These are phyloP conservation scores for Drosophila albomicans DNA, from an alignment of 1,140 invertebrate genomes.

Conservation along the genomic window DNA sequence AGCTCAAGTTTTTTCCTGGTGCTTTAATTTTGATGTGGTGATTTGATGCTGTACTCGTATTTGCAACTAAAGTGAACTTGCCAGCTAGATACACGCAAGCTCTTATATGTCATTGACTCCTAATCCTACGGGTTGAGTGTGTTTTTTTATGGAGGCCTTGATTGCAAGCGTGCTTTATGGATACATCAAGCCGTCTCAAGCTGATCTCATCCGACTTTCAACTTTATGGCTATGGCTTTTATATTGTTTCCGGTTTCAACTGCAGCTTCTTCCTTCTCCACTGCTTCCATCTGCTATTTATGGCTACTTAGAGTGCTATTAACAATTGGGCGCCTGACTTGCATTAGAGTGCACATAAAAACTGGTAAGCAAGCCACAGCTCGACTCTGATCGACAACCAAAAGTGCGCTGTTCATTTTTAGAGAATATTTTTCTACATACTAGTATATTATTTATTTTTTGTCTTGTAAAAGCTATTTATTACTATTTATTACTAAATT, in stretches of 20 bases:
- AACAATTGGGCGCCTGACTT: not conserved
- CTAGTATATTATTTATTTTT: too few relatives aligned
- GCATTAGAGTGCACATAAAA: conserved; percentile 22
- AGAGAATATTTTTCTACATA: too few relatives aligned
- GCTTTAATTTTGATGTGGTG: conserved; percentile 32
- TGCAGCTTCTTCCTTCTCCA: not conserved
- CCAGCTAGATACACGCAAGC: not conserved
- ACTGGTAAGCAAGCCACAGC: not conserved
- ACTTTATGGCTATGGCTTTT: not conserved
- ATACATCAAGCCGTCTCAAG: not conserved
- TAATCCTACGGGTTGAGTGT: conserved; percentile 9
- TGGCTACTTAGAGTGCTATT: conserved; percentile 5
- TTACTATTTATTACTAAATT: too few relatives aligned
- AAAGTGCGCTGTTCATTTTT: too few relatives aligned
- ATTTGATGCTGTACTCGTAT: not conserved
- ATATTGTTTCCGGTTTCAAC: conserved; percentile 17
- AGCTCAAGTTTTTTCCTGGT: conserved; percentile 42
- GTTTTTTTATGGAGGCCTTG: conserved; percentile 8
- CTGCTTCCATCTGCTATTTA: not conserved
- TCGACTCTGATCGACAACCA: too few relatives aligned
- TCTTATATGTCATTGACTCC: conserved; percentile 5
- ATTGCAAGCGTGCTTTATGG: conserved; percentile 38
- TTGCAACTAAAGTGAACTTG: not conserved
- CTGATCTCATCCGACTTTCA: conserved; percentile 10
- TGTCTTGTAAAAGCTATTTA: too few relatives aligned